Evolutionary conservation across 2,113 vertebrate genomes (phyloP).

Genomic region (Gobiocypris rarus): DNA sequence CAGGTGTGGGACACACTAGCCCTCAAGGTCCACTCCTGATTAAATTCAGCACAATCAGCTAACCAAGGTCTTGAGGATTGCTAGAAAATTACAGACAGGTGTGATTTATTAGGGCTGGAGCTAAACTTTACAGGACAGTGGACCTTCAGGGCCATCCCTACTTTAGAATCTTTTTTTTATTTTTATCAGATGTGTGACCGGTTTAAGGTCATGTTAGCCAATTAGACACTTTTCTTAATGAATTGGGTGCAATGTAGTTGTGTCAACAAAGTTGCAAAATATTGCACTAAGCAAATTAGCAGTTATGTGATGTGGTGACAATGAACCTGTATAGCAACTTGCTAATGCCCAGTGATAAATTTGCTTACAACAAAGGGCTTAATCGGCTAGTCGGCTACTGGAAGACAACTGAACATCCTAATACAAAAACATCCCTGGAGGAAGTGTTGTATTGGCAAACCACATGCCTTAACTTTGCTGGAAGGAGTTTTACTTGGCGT

Average conservation of each 20-base stretch:
- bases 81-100: not conserved
- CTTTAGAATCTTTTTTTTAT: not conserved
- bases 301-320: not conserved
- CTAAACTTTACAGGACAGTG: not conserved
- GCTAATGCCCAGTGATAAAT: not conserved
- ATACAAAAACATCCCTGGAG: not conserved
- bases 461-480: not conserved
- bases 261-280: not conserved
- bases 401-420: not conserved
- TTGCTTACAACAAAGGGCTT: not conserved
- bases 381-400: not conserved
- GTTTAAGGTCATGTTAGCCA: not conserved
- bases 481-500: not conserved
- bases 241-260: not conserved
- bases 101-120: not conserved
- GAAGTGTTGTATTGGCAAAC: constrained; percentile 51
- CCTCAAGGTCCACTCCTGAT: not conserved
- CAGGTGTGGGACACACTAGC: not conserved
- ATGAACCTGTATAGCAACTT: not conserved
- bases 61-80: not conserved
- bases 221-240: not conserved
- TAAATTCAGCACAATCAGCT: not conserved
- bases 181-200: not conserved
- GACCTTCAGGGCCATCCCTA: not conserved
- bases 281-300: not conserved